phyloP scores from a whole-genome alignment of 2,888 invertebrate genomes.

The Malachius bipustulatus region DNA sequence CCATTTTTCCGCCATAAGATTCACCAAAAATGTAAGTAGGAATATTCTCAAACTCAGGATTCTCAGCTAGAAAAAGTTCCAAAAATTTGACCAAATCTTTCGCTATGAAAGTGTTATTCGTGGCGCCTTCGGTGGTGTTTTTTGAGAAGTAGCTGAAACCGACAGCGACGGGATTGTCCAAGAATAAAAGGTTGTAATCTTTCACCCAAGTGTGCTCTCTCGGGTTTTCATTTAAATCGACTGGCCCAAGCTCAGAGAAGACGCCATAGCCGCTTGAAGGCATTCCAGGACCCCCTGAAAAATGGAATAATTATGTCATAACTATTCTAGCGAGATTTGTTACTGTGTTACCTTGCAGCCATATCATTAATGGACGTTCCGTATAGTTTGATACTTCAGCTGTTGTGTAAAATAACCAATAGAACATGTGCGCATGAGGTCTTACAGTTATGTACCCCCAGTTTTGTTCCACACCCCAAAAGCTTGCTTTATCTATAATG shows the following conservation, averaged over 20 bases:
- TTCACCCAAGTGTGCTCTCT: conserved; percentile 46
- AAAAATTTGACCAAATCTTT: conserved; percentile 63
- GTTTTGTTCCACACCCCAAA: conserved; percentile 33
- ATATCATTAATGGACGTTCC: conserved; percentile 66
- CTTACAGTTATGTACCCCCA: conserved; percentile 49
- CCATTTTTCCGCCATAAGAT: conserved; percentile 91
- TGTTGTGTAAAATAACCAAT: conserved; percentile 64
- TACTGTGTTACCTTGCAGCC: conserved; percentile 77
- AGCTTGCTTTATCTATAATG: no score
- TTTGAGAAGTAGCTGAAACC: conserved; percentile 68
- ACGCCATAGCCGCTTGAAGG: conserved; percentile 55
- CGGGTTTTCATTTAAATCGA: conserved; percentile 31
- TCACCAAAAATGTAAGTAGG: conserved; percentile 80
- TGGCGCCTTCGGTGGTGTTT: conserved; percentile 38
- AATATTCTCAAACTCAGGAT: conserved; percentile 58
- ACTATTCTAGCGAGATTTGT: no score
- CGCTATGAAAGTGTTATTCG: conserved; percentile 54
- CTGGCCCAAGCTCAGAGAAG: conserved; percentile 40
- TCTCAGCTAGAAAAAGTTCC: conserved; percentile 51
- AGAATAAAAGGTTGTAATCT: conserved; percentile 59
- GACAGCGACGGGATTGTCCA: conserved; percentile 84
- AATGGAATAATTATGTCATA: no score
- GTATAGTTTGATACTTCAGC: conserved; percentile 43
- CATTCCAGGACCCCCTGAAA: conserved; percentile 52
- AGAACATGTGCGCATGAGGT: conserved; percentile 46